Base-by-base conservation (phyloP, 1,140 invertebrate genomes). In the Calephelis nemesis region DNA sequence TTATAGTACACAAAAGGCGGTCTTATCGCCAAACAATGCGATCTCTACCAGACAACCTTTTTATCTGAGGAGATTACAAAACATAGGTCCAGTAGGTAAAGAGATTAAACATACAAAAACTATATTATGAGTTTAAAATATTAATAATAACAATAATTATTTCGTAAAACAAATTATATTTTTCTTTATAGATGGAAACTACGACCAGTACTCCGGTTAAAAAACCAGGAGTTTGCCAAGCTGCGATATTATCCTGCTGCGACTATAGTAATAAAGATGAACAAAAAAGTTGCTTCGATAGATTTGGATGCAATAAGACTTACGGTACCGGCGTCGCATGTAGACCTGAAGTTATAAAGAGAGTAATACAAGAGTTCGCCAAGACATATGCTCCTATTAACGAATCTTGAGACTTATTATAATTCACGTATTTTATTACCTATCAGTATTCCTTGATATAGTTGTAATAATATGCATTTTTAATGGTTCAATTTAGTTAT, bases 161-260 rank as follows among this genome's bases (percentile, higher is more conserved):
- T 30, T 30, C 30, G 30, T 45, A 45, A 7, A 45, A 45, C 8
- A 45, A 42, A 19, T 54, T 49, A 0, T 12, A 0, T 30, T 49
- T 47, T 67, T 66, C 63, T 68, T 73, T 73, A 60, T 45, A 74
- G 73, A 10, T 72, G 49, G 58, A 63, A 19, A 47, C 45, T 0
- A 71, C 66, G 30, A 73, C 73, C 5, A 47, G 13, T 49, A 52
- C 67, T 9, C 62, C 67, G 42, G 10, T 50, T 12, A 58, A 11
- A 3, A 40, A 64, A 7, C 71, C 70, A 8, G 70, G 66, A 12
- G 13, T 30, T 0, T 80, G 78, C 65, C 63, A 80, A 15, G 72
- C 71, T 45, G 74, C 78, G 9, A 72, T 78, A 54, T 15, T 80
- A n/a, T 30, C 47, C n/a, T 80, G 78, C 68, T 80, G 78, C 49